These are phyloP conservation scores for Diloba caeruleocephala DNA, from an alignment of 2,888 invertebrate species.

Conservation along the genomic window DNA sequence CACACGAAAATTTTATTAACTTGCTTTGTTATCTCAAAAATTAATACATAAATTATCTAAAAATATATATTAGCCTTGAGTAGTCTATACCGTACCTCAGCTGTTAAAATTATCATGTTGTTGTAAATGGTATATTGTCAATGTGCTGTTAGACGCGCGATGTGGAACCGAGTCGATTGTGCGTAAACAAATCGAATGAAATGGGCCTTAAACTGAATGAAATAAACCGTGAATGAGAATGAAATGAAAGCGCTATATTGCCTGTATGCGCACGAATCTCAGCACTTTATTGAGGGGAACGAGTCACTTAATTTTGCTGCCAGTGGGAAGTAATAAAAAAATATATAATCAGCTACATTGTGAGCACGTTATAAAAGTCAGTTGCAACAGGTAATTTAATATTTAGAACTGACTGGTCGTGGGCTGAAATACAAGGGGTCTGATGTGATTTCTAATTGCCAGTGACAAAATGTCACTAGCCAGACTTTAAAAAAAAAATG, in stretches of 20 bases:
- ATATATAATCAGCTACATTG: no score
- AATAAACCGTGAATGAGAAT: constrained; percentile 50
- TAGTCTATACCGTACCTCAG: constrained; percentile 7
- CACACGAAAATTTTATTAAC: constrained; percentile 17
- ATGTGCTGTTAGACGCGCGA: constrained; percentile 15
- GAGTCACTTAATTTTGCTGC: constrained; percentile 23
- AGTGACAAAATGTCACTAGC: no score
- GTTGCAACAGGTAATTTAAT: no score
- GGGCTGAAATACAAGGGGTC: no score
- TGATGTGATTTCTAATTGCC: no score
- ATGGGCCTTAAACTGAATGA: constrained; percentile 45
- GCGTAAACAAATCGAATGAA: constrained; percentile 46
- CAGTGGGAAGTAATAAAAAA: no score
- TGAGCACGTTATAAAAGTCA: no score
- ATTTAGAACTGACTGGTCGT: no score
- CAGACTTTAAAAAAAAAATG: no score
- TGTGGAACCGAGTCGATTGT: constrained; percentile 45
- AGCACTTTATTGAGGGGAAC: constrained; percentile 31
- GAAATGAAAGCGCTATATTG: constrained; percentile 42
- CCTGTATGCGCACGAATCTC: constrained; percentile 44
- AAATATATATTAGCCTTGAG: constrained; percentile 20
- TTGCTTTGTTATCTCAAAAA: constrained; percentile 2
- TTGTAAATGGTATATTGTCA: constrained; percentile 39
- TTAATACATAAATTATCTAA: neutral
- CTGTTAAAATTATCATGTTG: constrained; percentile 37